A percentile compares a stretch with the other conserved stretches of the same genome.
These are phyloP conservation scores for Hylaeus anthracinus DNA, from an alignment of 1,140 invertebrate genomes.

Conservation along the genomic window DNA sequence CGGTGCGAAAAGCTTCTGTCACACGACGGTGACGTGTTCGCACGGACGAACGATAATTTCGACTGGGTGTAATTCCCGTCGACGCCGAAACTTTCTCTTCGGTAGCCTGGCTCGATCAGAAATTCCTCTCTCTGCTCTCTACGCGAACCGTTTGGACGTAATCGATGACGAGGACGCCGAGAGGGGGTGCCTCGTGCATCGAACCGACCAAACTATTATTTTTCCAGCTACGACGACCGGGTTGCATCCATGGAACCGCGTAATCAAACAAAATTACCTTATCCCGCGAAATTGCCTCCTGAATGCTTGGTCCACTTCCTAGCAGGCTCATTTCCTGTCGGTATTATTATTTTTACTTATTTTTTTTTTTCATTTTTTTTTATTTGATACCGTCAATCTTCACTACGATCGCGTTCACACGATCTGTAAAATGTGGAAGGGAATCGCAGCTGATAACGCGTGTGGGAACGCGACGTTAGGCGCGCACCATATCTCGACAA, in stretches of 20 bases:
- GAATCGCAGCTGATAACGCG: no score
- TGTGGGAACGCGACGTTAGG: no score
- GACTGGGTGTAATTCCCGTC: constrained; percentile 17
- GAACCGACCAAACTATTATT: not conserved
- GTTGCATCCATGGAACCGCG: not conserved
- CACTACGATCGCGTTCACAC: no score
- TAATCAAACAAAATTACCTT: not conserved
- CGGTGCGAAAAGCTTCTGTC: not conserved
- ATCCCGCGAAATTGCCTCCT: not conserved
- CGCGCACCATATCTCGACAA: not conserved
- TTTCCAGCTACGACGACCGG: not conserved
- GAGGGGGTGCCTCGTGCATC: not conserved
- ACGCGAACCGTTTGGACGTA: not conserved
- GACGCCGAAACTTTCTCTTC: constrained; percentile 43
- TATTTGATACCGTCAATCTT: no score
- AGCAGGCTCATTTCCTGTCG: not conserved
- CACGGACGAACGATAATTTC: constrained; percentile 19
- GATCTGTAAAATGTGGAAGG: no score
- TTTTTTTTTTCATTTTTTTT: no score
- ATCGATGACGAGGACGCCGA: not conserved
- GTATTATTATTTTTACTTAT: no score
- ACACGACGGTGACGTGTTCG: not conserved
- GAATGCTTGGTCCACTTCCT: not conserved
- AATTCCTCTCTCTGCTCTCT: constrained; percentile 3
- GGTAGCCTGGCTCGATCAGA: constrained; percentile 23